phyloP scores from a whole-genome alignment of 1,140 invertebrate genomes.

The Brachionus angularis region DNA sequence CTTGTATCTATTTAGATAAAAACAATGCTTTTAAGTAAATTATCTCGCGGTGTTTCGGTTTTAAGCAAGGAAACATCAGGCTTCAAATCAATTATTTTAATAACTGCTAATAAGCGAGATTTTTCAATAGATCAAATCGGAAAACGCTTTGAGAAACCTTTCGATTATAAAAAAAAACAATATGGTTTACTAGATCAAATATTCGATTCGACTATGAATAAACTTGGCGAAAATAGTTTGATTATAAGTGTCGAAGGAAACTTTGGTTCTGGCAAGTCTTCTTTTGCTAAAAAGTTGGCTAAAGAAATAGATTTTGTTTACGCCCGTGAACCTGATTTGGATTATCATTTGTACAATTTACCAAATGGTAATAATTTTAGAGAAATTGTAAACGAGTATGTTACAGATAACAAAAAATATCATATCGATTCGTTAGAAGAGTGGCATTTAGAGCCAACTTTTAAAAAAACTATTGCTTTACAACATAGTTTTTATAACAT shows the following conservation, averaged over 20 bases:
- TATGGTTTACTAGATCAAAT: slow-evolving; percentile 37
- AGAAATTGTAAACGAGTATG: slow-evolving; percentile 35
- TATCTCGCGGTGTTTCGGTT: not conserved
- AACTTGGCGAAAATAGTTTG: slow-evolving; percentile 33
- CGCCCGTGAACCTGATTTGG: slow-evolving; percentile 20
- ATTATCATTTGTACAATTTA: slow-evolving; percentile 39
- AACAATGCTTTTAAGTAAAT: slow-evolving; percentile 19
- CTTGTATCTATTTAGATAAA: not conserved
- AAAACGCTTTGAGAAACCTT: slow-evolving; percentile 30
- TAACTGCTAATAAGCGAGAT: slow-evolving; percentile 7
- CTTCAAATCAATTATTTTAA: not conserved
- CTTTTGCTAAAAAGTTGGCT: slow-evolving; percentile 39
- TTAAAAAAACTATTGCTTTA: slow-evolving; percentile 37
- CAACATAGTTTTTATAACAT: slow-evolving; percentile 42
- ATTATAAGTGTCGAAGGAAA: slow-evolving; percentile 40
- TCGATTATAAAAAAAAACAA: slow-evolving; percentile 43
- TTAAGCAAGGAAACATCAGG: slow-evolving; percentile 1
- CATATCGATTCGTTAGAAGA: slow-evolving; percentile 32
- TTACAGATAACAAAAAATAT: slow-evolving; percentile 14
- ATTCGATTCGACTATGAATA: slow-evolving; percentile 22
- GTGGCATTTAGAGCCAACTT: slow-evolving; percentile 39
- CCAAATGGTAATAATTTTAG: slow-evolving; percentile 18
- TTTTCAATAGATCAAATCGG: slow-evolving; percentile 44
- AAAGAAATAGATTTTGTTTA: slow-evolving; percentile 38
- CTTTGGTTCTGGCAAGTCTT: slow-evolving; percentile 39